phyloP scores from a whole-genome alignment of 2,797 vertebrate genomes.

The Eulemur albifrons region DNA sequence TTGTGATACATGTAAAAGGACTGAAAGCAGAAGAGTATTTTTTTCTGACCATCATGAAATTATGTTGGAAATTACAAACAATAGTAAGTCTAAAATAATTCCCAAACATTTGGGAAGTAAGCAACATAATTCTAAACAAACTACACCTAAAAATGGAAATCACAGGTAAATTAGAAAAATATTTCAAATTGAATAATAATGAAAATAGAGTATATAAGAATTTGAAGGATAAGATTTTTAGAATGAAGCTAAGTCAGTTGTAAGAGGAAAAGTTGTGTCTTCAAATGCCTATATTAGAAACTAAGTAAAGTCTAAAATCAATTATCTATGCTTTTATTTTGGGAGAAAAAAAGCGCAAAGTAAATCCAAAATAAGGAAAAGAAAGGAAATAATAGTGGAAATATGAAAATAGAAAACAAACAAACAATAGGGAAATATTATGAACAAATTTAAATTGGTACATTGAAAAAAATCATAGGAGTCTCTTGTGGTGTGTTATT shows the following conservation, averaged over 20 bases:
- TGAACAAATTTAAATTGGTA: not conserved
- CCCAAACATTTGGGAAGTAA: not conserved
- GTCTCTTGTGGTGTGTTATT: accelerated
- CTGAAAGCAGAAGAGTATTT: not conserved
- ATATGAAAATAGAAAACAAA: not conserved
- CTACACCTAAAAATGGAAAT: not conserved
- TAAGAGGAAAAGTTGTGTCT: not conserved
- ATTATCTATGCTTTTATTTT: not conserved
- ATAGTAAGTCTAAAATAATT: not conserved
- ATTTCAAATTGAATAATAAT: not conserved
- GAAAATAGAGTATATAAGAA: not conserved
- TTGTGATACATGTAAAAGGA: not conserved
- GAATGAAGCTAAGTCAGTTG: not conserved
- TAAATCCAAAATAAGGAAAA: not conserved
- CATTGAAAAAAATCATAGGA: not conserved
- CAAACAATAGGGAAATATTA: not conserved
- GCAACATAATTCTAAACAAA: not conserved
- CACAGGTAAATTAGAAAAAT: not conserved
- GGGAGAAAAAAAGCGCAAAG: not conserved
- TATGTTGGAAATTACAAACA: not conserved
- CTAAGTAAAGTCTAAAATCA: not conserved
- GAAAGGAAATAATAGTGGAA: not conserved
- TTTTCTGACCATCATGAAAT: not conserved
- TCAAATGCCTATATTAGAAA: not conserved
- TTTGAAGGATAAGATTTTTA: not conserved